Evolutionary conservation across 2,888 invertebrate species (phyloP).

Genomic region (Drosophila longiperda): DNA sequence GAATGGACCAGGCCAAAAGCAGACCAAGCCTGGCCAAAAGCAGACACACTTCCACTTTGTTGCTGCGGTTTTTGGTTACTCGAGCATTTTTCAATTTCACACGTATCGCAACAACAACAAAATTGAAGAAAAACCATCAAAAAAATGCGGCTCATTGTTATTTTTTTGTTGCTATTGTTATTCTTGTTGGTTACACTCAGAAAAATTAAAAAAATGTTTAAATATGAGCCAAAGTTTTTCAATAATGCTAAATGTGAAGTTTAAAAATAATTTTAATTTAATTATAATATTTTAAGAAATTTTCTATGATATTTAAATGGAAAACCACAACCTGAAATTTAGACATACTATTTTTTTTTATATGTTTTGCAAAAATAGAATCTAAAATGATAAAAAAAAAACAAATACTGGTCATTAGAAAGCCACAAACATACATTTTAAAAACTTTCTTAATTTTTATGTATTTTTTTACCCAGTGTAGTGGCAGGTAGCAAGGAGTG

Average conservation of each 20-base stretch:
- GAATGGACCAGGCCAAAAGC: neutral
- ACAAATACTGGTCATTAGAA: too few relatives aligned
- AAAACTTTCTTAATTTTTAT: too few relatives aligned
- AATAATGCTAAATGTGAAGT: too few relatives aligned
- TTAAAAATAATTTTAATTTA: too few relatives aligned
- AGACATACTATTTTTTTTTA: too few relatives aligned
- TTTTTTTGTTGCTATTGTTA: slow-evolving; percentile 37
- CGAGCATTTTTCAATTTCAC: slow-evolving; percentile 80
- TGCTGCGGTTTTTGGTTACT: slow-evolving; percentile 66
- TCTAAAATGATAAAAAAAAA: too few relatives aligned
- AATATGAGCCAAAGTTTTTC: too few relatives aligned
- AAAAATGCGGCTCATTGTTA: slow-evolving; percentile 62
- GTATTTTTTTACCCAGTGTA: neutral
- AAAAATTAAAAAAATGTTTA: neutral
- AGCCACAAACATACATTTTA: too few relatives aligned
- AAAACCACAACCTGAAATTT: neutral
- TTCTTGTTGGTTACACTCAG: slow-evolving; percentile 13
- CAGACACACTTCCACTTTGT: slow-evolving; percentile 36
- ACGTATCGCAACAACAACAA: slow-evolving; percentile 54
- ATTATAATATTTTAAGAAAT: too few relatives aligned
- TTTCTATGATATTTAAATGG: too few relatives aligned
- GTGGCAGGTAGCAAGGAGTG: neutral
- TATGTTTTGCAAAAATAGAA: too few relatives aligned
- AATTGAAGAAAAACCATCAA: slow-evolving; percentile 52
- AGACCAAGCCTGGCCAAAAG: neutral